Percentiles rank a stretch among this genome's conserved stretches.
phyloP scores from a whole-genome alignment of 1,140 invertebrate genomes.

The Pogonomyrmex californicus region DNA sequence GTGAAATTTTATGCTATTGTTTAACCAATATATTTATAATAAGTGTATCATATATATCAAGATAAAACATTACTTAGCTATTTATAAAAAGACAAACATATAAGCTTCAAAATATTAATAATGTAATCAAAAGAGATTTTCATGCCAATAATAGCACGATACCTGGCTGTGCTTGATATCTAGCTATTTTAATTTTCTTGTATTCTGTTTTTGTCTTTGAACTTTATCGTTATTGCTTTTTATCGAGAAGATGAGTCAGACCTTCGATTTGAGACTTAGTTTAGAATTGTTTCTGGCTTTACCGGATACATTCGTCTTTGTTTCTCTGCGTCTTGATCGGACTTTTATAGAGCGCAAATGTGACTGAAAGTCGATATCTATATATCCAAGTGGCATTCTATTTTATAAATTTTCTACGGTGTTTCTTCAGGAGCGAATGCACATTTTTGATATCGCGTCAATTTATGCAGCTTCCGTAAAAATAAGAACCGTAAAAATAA shows the following conservation, averaged over 20 bases:
- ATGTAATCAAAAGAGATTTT: background rate
- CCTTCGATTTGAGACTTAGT: background rate
- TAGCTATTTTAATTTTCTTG: background rate
- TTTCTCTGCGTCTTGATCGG: constrained; percentile 4
- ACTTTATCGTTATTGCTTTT: background rate
- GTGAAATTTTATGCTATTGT: background rate
- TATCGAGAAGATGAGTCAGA: background rate
- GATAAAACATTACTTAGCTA: background rate
- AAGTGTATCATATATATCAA: background rate
- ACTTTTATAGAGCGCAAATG: constrained; percentile 41
- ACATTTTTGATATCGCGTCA: constrained; percentile 14
- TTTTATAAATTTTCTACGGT: constrained; percentile 25
- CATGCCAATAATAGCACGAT: background rate
- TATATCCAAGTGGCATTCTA: background rate
- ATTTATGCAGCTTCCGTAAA: constrained; percentile 28
- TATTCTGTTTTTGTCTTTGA: background rate
- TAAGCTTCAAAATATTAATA: background rate
- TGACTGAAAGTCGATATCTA: constrained; percentile 44
- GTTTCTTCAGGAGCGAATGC: constrained; percentile 4
- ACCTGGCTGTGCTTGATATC: background rate
- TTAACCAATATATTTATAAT: background rate
- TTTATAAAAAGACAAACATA: background rate
- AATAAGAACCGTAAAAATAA: constrained; percentile 2
- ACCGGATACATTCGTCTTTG: background rate
- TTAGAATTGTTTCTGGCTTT: constrained; percentile 7